Evolutionary conservation across 2,888 invertebrate species (phyloP).

Genomic region (Theodoxus fluviatilis): DNA sequence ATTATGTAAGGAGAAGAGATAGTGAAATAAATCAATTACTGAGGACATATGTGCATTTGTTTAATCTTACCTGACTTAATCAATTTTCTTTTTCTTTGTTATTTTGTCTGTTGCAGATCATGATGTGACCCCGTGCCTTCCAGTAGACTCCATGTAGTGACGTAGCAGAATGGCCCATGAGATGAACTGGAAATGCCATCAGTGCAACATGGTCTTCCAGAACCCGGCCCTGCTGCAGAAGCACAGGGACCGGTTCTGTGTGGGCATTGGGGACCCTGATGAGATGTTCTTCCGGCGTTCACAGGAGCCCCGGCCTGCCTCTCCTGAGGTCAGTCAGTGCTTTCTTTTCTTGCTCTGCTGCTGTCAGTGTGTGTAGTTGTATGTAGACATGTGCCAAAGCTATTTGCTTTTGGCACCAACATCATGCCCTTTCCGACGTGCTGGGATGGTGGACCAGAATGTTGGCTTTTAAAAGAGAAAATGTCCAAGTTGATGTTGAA

Average conservation of each 20-base stretch:
- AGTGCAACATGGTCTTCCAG: constrained; percentile 57
- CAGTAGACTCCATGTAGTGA: not conserved
- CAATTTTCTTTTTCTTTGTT: not conserved
- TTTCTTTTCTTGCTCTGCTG: not conserved
- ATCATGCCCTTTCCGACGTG: too few species aligned
- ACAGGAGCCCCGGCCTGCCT: constrained; percentile 30
- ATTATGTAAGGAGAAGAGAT: too few species aligned
- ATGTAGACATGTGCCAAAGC: too few species aligned
- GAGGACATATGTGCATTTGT: not conserved
- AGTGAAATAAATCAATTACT: too few species aligned
- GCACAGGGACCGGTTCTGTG: constrained; percentile 56
- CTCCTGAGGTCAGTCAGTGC: constrained; percentile 36
- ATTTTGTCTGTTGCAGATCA: not conserved
- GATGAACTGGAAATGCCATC: constrained; percentile 45
- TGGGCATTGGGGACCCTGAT: constrained; percentile 52
- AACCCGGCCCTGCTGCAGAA: constrained; percentile 46
- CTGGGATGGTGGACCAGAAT: too few species aligned
- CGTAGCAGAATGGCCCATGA: not conserved
- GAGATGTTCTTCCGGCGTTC: constrained; percentile 43
- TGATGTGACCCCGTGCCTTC: not conserved
- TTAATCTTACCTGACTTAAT: not conserved
- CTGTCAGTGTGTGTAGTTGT: too few species aligned
- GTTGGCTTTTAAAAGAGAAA: too few species aligned
- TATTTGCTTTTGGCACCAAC: too few species aligned
- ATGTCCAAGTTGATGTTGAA: too few species aligned